Conservation (phyloP, 2,113 vertebrate genomes). For the Ceuthmochares aereus region DNA sequence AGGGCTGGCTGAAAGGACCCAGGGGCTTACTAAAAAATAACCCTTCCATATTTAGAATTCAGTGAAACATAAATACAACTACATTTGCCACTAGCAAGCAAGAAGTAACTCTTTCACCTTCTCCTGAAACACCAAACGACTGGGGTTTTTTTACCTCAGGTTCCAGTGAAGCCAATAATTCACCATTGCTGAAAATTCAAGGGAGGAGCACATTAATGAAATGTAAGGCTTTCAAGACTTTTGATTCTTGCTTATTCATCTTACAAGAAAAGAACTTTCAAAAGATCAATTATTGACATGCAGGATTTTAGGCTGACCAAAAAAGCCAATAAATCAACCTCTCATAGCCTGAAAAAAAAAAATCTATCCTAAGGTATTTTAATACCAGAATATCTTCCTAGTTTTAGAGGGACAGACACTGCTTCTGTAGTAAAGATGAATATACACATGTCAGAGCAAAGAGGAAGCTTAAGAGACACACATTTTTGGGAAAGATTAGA, state of each 20-base stretch:
- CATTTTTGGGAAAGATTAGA: neutral
- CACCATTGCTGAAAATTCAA: neutral
- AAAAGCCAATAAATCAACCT: neutral
- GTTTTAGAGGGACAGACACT: neutral
- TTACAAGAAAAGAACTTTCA: neutral
- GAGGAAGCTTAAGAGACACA: neutral
- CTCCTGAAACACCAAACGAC: neutral
- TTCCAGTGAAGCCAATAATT: neutral
- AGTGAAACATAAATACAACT: neutral
- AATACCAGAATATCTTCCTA: neutral
- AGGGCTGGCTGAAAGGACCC: neutral
- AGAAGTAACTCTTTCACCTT: neutral
- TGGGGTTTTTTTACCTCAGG: neutral
- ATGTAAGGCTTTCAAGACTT: neutral
- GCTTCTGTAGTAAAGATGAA: neutral
- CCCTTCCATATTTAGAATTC: constrained; percentile 4
- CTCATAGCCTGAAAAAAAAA: neutral
- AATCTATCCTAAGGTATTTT: neutral
- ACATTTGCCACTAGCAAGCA: neutral
- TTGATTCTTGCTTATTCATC: neutral
- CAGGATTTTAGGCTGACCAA: neutral
- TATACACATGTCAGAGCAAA: neutral
- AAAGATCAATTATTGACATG: neutral
- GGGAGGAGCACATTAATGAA: neutral
- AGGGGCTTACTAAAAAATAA: constrained; percentile 40